Evolutionary conservation across 1,140 invertebrate species (phyloP).

Genomic region (Geopemphigus sp.): DNA sequence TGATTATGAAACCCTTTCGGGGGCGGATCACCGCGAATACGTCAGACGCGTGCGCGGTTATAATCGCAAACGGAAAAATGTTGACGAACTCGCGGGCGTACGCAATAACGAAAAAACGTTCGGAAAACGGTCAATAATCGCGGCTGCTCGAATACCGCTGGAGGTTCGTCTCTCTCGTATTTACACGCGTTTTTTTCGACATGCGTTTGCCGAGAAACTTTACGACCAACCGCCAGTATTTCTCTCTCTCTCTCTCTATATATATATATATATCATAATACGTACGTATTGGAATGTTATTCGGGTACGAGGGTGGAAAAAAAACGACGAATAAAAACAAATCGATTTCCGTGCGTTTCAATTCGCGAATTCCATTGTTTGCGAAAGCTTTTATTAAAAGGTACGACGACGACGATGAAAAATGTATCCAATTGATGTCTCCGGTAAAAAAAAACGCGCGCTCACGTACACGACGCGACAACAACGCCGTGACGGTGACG

Average conservation of each 20-base stretch:
- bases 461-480: not conserved
- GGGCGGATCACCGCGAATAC: too few species aligned
- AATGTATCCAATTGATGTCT: constrained; percentile 35
- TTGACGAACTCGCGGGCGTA: too few species aligned
- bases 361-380: constrained; percentile 31
- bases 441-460: constrained; percentile 2
- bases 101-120: too few species aligned
- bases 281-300: not conserved
- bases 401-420: constrained; percentile 27
- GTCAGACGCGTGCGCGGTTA: too few species aligned
- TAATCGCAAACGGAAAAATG: too few species aligned
- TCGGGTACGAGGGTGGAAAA: not conserved
- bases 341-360: constrained; percentile 37
- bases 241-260: too few species aligned
- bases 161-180: too few species aligned
- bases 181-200: too few species aligned
- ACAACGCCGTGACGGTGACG: not conserved
- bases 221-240: not conserved
- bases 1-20: too few species aligned
- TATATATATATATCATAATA: not conserved
- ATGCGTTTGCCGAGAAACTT: not conserved
- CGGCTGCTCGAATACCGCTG: too few species aligned
- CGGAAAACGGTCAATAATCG: too few species aligned
- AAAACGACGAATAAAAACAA: not conserved
- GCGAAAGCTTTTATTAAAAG: constrained; percentile 38